Conservation (phyloP, 2,113 vertebrate genomes). For the Syrrhaptes paradoxus region DNA sequence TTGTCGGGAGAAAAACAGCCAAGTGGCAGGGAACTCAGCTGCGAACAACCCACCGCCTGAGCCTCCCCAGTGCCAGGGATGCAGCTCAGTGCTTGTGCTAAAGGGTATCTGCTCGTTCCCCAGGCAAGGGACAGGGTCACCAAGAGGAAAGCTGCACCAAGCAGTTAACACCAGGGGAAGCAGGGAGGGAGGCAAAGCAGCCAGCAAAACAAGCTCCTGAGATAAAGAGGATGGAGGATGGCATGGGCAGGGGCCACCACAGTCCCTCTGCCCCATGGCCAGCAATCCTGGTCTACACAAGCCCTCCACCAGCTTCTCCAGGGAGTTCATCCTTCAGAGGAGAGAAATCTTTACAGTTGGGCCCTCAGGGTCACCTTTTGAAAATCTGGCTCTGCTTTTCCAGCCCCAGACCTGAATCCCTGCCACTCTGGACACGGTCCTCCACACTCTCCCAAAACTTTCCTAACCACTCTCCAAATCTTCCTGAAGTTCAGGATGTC, state of each 20-base stretch:
- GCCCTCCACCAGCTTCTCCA: not conserved
- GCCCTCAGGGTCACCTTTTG: not conserved
- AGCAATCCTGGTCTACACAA: not conserved
- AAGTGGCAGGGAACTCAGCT: not conserved
- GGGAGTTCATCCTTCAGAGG: not conserved
- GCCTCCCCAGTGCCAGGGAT: not conserved
- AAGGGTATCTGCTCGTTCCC: not conserved
- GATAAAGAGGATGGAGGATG: not conserved
- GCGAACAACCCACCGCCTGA: rapidly evolving
- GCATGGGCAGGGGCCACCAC: rapidly evolving
- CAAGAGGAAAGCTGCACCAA: not conserved
- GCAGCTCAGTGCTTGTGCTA: not conserved
- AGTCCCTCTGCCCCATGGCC: not conserved
- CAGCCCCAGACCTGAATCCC: not conserved
- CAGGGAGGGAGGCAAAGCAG: not conserved
- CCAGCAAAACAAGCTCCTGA: not conserved
- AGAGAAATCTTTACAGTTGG: not conserved
- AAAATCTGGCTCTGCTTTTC: not conserved
- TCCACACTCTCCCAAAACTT: not conserved
- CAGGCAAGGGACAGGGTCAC: not conserved
- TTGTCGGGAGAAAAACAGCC: not conserved
- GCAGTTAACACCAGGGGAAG: not conserved
- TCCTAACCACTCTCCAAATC: not conserved
- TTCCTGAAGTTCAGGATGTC: not conserved
- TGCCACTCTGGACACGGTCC: too few species aligned